phyloP scores from a whole-genome alignment of 2,888 invertebrate genomes.

The Ornithoptera alexandrae region DNA sequence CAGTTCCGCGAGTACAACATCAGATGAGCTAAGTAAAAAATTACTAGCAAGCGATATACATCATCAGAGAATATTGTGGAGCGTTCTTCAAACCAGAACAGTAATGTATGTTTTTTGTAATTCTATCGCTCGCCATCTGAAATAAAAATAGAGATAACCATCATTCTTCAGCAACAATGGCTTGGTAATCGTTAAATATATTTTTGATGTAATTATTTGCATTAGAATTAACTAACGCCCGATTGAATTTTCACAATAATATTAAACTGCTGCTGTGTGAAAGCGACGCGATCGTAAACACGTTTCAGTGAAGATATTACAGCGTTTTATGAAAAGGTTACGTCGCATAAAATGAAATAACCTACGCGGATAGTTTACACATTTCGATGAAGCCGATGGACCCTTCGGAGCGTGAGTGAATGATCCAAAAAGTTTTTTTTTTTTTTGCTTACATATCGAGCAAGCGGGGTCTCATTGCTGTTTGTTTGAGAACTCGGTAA shows the following conservation, averaged over 20 bases:
- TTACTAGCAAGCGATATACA: too few species aligned
- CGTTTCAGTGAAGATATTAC: conserved; percentile 25
- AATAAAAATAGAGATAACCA: too few species aligned
- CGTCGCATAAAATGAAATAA: conserved; percentile 24
- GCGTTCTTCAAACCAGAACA: too few species aligned
- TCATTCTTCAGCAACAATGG: too few species aligned
- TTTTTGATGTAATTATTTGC: background rate
- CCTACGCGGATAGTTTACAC: conserved; percentile 24
- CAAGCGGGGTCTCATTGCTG: conserved; percentile 55
- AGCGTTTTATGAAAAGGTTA: conserved; percentile 21
- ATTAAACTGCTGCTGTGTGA: conserved; percentile 16
- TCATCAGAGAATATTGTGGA: too few species aligned
- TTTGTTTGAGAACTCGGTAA: conserved; percentile 67
- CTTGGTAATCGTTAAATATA: too few species aligned
- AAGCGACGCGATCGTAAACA: conserved; percentile 23
- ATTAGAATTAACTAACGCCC: background rate
- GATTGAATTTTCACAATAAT: background rate
- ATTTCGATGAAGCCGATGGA: conserved; percentile 33
- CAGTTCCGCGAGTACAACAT: too few species aligned
- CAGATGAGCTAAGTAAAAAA: too few species aligned
- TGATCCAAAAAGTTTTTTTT: conserved; percentile 69
- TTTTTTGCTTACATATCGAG: conserved; percentile 56
- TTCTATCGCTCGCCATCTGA: too few species aligned
- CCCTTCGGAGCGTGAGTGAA: conserved; percentile 68
- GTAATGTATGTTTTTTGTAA: too few species aligned